A percentile compares a stretch with the other conserved stretches of the same genome.
phyloP scores from a whole-genome alignment of 2,113 vertebrate genomes.

The Perca fluviatilis region DNA sequence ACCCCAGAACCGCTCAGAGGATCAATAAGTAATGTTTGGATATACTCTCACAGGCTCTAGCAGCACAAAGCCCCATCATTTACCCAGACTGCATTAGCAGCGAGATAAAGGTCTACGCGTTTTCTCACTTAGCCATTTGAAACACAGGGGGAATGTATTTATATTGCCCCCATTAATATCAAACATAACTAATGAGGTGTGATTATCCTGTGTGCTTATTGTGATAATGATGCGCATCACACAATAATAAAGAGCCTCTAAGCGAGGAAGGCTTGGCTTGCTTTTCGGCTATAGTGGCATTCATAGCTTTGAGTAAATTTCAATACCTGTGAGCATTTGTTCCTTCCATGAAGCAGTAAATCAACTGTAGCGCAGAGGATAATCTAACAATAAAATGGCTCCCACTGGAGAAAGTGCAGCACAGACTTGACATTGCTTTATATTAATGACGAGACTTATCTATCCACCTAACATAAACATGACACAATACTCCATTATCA shows the following conservation, averaged over 20 bases:
- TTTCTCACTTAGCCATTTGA: constrained; percentile 75
- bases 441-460: constrained; percentile 62
- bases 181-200: constrained; percentile 85
- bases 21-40: constrained; percentile 72
- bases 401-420: constrained; percentile 59
- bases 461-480: constrained; percentile 57
- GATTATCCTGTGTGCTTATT: constrained; percentile 81
- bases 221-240: constrained; percentile 75
- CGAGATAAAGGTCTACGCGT: constrained; percentile 65
- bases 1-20: constrained; percentile 54
- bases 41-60: constrained; percentile 58
- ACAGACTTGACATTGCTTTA: constrained; percentile 47
- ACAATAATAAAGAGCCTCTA: constrained; percentile 67
- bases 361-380: constrained; percentile 62
- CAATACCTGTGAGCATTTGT: constrained; percentile 74
- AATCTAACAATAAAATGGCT: constrained; percentile 65
- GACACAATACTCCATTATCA: constrained; percentile 56
- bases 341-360: constrained; percentile 62
- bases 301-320: constrained; percentile 60
- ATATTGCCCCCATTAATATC: constrained; percentile 84
- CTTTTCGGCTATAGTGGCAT: constrained; percentile 58
- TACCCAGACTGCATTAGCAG: constrained; percentile 74
- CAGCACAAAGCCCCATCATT: constrained; percentile 77
- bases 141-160: constrained; percentile 80
- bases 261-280: constrained; percentile 42